A percentile compares a stretch with the other conserved stretches of the same genome.
Evolutionary conservation across 1,140 invertebrate genomes (phyloP).

Genomic region (Drosophila bipectinata): DNA sequence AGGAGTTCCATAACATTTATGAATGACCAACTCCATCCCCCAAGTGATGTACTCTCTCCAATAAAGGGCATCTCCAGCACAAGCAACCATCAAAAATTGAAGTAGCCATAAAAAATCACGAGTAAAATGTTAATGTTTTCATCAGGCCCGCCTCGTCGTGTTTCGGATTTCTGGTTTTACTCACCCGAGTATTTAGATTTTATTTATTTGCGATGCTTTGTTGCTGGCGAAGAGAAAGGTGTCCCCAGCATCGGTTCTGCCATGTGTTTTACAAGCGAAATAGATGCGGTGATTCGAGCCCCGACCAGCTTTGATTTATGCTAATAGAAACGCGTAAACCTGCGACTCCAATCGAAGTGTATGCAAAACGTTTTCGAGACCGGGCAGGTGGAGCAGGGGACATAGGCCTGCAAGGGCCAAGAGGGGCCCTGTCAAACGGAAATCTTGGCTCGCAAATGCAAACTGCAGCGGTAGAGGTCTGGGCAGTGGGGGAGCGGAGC

Average conservation of each 20-base stretch:
- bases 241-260: slow-evolving; percentile 55
- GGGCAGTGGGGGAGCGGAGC: slow-evolving; percentile 5
- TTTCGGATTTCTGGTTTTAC: slow-evolving; percentile 56
- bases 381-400: slow-evolving; percentile 9
- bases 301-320: slow-evolving; percentile 66
- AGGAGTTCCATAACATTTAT: too few species aligned
- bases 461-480: slow-evolving; percentile 47
- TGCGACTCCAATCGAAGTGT: slow-evolving; percentile 33
- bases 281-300: slow-evolving; percentile 22
- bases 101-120: slow-evolving; percentile 72
- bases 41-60: slow-evolving; percentile 2
- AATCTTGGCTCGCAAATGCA: slow-evolving; percentile 68
- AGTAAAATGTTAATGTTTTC: slow-evolving; percentile 77
- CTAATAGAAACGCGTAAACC: slow-evolving; percentile 72
- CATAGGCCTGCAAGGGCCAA: slow-evolving; percentile 1
- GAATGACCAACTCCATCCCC: not conserved
- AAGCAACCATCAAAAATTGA: slow-evolving; percentile 64
- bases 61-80: slow-evolving; percentile 15
- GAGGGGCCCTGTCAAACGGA: slow-evolving; percentile 68
- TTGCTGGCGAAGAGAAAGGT: slow-evolving; percentile 68
- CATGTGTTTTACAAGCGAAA: slow-evolving; percentile 68
- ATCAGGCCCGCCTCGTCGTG: slow-evolving; percentile 58
- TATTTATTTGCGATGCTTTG: slow-evolving; percentile 18
- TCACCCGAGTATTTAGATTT: slow-evolving; percentile 11
- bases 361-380: slow-evolving; percentile 73